Percentiles rank a stretch among this genome's conserved stretches.
These are phyloP conservation scores for Euleptes europaea DNA, from an alignment of 2,113 vertebrate species.

Conservation along the genomic window DNA sequence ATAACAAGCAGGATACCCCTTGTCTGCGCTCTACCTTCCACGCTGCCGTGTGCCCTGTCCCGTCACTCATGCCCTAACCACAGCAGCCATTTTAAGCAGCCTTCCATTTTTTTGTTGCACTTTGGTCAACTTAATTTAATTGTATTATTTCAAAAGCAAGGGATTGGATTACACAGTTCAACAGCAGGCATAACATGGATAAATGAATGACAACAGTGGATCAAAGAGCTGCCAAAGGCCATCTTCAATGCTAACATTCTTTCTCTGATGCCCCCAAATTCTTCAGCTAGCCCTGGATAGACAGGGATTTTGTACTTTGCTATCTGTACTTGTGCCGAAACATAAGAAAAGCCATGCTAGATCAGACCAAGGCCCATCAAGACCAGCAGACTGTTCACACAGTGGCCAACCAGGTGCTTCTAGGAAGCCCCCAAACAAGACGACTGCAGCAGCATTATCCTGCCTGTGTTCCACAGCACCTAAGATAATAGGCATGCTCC, in stretches of 20 bases:
- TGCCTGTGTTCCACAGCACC: too few relatives aligned
- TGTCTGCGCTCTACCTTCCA: neutral
- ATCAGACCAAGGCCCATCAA: too few relatives aligned
- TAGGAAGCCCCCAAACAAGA: too few relatives aligned
- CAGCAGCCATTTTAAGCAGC: constrained; percentile 5
- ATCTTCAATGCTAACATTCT: neutral
- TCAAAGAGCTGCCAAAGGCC: too few relatives aligned
- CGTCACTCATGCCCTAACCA: neutral
- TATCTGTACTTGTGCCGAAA: neutral
- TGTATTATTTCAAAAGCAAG: neutral
- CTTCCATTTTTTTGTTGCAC: neutral
- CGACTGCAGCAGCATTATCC: too few relatives aligned
- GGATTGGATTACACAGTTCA: neutral
- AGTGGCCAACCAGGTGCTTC: too few relatives aligned
- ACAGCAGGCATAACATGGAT: neutral
- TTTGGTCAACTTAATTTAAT: neutral
- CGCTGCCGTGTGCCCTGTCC: neutral
- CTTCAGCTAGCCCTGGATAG: neutral
- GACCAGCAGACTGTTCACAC: too few relatives aligned
- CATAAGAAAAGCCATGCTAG: too few relatives aligned
- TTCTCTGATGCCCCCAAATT: neutral
- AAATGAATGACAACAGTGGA: neutral
- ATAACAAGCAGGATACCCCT: neutral
- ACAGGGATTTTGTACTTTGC: neutral
- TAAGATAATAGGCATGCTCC: too few relatives aligned